Evolutionary conservation across 2,797 vertebrate species (phyloP), one percentile per base, ranked within the genome.

Genomic region (Oreortyx pictus): DNA sequence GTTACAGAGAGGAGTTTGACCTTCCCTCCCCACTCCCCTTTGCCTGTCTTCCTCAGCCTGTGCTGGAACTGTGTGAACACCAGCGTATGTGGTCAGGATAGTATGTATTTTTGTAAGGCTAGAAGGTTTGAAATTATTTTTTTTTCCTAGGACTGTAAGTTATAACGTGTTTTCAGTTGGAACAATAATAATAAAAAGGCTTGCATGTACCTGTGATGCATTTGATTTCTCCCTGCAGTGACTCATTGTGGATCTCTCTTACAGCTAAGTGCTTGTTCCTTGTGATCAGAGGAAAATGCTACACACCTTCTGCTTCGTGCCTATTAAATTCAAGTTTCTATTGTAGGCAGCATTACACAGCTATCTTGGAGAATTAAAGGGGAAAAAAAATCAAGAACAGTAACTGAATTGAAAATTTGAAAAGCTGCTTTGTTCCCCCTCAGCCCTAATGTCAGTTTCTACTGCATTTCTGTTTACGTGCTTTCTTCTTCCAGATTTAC

Each of bases 151-250:
- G 49, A 46, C 66, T 88, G 74, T 88, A 86, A 86, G 44, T 95
- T 92, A 68, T 67, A 94, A 86, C 85, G 73, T 93, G 64, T 93
- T 96, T 96, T 95, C 50, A 85, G 41, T 86, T 92, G 67, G 66
- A 94, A 94, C 92, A 93, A 82, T 96, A 94, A 94, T 94, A 96
- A 91, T 92, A 96, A 95, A 93, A 95, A 86, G 84, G 25, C 86
- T 95, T 94, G 82, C 82, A 62, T 95, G 92, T 95, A 94, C 91
- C 95, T 92, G 89, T 94, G 92, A 97, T 96, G 84, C 92, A 92
- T 97, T 97, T 96, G 96, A 95, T 97, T 97, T 95, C 91, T 97
- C 96, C 93, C 96, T 95, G 95, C 96, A 94, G 96, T 96, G 96
- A 96, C 91, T 96, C 93, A 97, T 94, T 97, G 97, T 97, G 95